Base-by-base conservation (phyloP, 1,140 invertebrate genomes). In the Amyelois transitella region DNA sequence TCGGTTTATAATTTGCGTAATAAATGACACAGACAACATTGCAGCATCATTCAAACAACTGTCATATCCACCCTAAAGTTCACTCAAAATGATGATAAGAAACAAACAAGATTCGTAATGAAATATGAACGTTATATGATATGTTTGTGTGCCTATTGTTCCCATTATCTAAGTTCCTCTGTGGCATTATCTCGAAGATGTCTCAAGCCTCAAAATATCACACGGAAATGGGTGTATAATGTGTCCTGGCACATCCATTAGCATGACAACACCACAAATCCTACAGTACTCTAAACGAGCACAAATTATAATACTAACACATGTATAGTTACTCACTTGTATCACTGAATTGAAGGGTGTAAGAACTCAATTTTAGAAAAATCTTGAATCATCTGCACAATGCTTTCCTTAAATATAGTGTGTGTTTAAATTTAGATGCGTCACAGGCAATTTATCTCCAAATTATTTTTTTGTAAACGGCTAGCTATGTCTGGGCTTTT, bases 171-270 rank as follows among this genome's bases (percentile, higher is more conserved):
- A 38, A 38, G 32, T 38, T 38, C 32, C 32, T n/a, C n/a, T 38
- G 32, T 14, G 32, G n/a, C 32, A 38, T 38, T 28, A 38, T 38
- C 32, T 38, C 17, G 32, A 12, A 38, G 32, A 38, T 8, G 32
- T 38, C 32, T 38, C 32, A 21, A 21, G 20, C 45, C 45, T 48
- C 45, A 21, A 48, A 48, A 48, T 48, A 48, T 48, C 45, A 19
- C 18, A n/a, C 45, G 45, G 45, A 48, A 48, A 48, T 48, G 45
- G 45, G 20, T 48, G 20, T 48, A 21, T 48, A 48, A 48, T 48
- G 45, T 48, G 18, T 48, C 45, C 20, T 48, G 45, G 45, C 45
- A 48, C 18, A 48, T 48, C 45, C 45, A 48, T 48, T 48, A 48
- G 45, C 45, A 48, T 48, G 18, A 48, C 45, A 48, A 48, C 45